Evolutionary conservation across 2,888 invertebrate species (phyloP), one percentile per base, ranked within the genome.

Genomic region (Erebia palarica): DNA sequence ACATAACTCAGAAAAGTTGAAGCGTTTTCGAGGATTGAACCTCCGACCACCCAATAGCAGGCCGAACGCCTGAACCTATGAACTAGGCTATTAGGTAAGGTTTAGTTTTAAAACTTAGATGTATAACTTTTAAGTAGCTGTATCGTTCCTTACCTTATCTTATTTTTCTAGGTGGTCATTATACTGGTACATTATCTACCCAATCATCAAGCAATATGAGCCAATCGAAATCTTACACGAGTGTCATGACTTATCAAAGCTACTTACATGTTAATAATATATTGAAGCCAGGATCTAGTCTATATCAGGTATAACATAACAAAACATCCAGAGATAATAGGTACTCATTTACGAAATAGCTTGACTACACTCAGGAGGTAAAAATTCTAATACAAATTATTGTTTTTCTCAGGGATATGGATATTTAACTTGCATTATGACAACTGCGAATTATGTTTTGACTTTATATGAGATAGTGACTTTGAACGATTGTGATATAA

Each of bases 401-500:
- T 21, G 36, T 5, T 64, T 1, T 70, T 75, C 79, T 11, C 78
- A 91, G 92, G 71, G 76, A 1, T 86, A 82, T 27, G 91, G 91
- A 7, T 92, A 92, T 66, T 8, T 86, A 0, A 85, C 87, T 0
- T 89, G 89, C 75, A 16, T 80, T 0, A 76, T 90, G 76, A 80
- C 84, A 0, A 89, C 90, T 0, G 61, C 77, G 0, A 87, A 87
- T 70, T 92, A 91, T 65, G 85, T 87, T 8, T 3, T 87, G 1
- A 79, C 79, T 0, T 75, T 89, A 1, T 93, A 93, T 66, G 88
- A 88, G 66, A 65, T 92, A 13, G 82, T 87, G 0, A 92, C 92
- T 0, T 75, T 91, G 7, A 92, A 92, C 73, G 83, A 90, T 72
- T 92, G 92, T 71, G 74, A 58, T 55, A 1, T 81, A 0, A 74